Percentiles rank a stretch among this genome's conserved stretches.
Evolutionary conservation across 2,797 vertebrate genomes (phyloP).

Genomic region (Geotrypetes seraphini): DNA sequence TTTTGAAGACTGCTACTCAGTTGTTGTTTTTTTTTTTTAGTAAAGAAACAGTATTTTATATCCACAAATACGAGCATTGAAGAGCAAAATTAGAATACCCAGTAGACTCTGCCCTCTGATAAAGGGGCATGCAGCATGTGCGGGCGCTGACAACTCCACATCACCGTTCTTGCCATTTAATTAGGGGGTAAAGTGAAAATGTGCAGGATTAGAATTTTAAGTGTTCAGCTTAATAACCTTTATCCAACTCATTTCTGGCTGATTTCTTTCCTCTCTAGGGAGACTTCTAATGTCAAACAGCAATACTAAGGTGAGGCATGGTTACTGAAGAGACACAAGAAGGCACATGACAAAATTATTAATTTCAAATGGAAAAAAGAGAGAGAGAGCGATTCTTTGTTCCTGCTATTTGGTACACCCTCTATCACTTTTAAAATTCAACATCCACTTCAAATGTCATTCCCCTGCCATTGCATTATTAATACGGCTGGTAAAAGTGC

Average conservation of each 20-base stretch:
- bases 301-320: conserved; percentile 44
- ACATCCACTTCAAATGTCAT: conserved; percentile 9
- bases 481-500: neutral
- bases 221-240: conserved; percentile 56
- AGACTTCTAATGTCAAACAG: conserved; percentile 53
- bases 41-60: neutral
- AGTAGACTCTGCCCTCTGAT: no score
- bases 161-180: conserved; percentile 43
- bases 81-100: conserved; percentile 10
- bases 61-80: neutral
- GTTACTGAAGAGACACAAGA: conserved; percentile 35
- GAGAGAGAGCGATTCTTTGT: conserved; percentile 12
- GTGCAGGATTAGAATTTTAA: conserved; percentile 51
- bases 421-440: conserved; percentile 16
- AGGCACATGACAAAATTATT: conserved; percentile 44
- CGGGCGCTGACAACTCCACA: conserved; percentile 18
- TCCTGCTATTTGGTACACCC: no score
- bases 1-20: neutral
- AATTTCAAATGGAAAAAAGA: conserved; percentile 22
- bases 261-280: conserved; percentile 51
- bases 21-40: no score
- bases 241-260: conserved; percentile 51
- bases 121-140: conserved; percentile 10
- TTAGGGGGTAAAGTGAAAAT: conserved; percentile 47
- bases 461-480: neutral